Evolutionary conservation across 2,797 vertebrate genomes (phyloP).

Genomic region (Chloroceryle inda): DNA sequence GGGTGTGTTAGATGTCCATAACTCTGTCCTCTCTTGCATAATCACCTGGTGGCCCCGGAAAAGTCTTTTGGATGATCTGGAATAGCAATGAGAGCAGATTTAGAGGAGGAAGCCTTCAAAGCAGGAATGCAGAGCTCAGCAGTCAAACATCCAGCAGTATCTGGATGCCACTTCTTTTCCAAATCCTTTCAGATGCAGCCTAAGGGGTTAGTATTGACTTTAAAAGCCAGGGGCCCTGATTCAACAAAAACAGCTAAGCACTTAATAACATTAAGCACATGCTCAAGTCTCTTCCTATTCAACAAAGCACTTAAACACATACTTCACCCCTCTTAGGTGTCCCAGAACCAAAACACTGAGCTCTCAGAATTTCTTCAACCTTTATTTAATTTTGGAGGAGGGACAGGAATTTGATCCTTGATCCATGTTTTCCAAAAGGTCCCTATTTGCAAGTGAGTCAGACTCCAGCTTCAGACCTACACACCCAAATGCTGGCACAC

Average conservation of each 20-base stretch:
- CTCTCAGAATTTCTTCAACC: constrained; percentile 5
- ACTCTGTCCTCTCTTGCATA: not conserved
- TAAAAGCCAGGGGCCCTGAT: constrained; percentile 34
- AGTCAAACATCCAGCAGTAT: constrained; percentile 32
- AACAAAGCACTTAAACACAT: constrained; percentile 46
- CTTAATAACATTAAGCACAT: constrained; percentile 66
- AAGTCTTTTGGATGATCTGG: not conserved
- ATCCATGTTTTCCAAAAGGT: constrained; percentile 4
- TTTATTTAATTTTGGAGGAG: constrained; percentile 12
- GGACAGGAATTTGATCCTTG: constrained; percentile 23
- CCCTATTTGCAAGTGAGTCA: constrained; percentile 29
- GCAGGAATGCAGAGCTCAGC: constrained; percentile 45
- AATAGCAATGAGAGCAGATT: not conserved
- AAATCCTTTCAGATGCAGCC: constrained; percentile 55
- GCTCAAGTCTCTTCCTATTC: constrained; percentile 60
- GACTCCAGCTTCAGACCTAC: not conserved
- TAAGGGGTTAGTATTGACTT: constrained; percentile 44
- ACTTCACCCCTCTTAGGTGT: constrained; percentile 27
- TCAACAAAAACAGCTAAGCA: constrained; percentile 61
- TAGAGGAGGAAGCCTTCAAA: constrained; percentile 27
- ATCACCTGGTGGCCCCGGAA: not conserved
- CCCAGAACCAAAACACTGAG: constrained; percentile 19
- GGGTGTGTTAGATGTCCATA: not conserved
- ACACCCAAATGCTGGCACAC: not conserved
- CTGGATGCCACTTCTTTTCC: constrained; percentile 46